These are phyloP conservation scores for Novumbra hubbsi DNA, from an alignment of 2,797 vertebrate species.

Conservation along the genomic window DNA sequence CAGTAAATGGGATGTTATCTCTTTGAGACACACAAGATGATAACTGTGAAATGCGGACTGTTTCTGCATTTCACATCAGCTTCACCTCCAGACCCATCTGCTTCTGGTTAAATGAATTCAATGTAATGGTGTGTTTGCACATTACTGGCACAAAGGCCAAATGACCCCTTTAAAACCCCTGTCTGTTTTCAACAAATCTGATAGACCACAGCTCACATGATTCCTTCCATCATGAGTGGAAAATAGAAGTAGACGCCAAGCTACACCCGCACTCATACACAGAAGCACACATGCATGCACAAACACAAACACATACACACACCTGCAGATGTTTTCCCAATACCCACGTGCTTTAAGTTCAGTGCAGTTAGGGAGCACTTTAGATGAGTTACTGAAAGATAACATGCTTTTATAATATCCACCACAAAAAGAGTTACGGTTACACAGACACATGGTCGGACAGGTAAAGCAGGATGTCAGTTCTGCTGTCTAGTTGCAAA, in stretches of 20 bases:
- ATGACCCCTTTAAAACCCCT: neutral
- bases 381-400: neutral
- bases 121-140: neutral
- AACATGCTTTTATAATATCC: neutral
- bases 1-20: neutral
- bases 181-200: neutral
- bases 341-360: neutral
- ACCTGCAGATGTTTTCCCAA: neutral
- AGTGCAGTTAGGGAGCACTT: neutral
- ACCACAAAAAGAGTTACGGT: neutral
- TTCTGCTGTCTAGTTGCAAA: too few relatives aligned
- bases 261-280: neutral
- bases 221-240: constrained; percentile 1
- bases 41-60: neutral
- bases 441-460: too few relatives aligned
- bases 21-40: neutral
- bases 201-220: neutral
- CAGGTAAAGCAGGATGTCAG: too few relatives aligned
- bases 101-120: neutral
- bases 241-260: neutral
- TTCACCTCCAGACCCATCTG: neutral
- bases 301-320: neutral
- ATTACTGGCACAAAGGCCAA: neutral
- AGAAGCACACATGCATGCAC: too few relatives aligned
- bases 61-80: neutral